These are phyloP conservation scores for Neogale vison DNA, from an alignment of 2,113 vertebrate species.

Conservation along the genomic window DNA sequence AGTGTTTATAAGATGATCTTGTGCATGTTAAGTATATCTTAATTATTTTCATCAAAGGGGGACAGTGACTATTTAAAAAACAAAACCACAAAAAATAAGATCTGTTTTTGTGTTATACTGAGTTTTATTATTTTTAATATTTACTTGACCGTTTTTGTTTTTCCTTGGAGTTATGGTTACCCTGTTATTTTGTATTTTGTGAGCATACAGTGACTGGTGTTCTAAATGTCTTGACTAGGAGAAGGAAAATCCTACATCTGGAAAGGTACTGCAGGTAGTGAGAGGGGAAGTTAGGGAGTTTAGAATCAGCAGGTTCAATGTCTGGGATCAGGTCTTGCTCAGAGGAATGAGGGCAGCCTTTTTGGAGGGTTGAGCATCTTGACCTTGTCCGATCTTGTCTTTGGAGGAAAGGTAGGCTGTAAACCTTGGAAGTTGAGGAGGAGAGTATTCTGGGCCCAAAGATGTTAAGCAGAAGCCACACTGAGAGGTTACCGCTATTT, in stretches of 20 bases:
- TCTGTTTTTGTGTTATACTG: neutral
- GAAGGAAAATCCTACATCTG: neutral
- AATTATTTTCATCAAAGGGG: neutral
- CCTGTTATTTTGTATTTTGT: neutral
- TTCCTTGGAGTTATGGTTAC: neutral
- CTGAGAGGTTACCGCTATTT: too few species aligned
- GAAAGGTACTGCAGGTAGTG: neutral
- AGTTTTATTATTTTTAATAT: constrained; percentile 1
- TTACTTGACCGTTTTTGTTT: neutral
- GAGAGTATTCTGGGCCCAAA: neutral
- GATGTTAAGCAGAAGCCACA: neutral
- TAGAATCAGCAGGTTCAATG: neutral
- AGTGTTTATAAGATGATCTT: neutral
- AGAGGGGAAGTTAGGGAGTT: neutral
- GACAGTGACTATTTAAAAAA: neutral
- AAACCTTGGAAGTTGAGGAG: neutral
- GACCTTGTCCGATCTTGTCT: neutral
- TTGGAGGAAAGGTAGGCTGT: neutral
- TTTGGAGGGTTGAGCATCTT: neutral
- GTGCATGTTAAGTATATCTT: neutral
- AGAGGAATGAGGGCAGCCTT: neutral
- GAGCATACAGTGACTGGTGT: neutral
- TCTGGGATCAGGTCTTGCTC: neutral
- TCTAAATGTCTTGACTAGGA: neutral
- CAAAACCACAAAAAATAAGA: neutral